Evolutionary conservation across 2,888 invertebrate species (phyloP).

Genomic region (Drosophila demipolita): DNA sequence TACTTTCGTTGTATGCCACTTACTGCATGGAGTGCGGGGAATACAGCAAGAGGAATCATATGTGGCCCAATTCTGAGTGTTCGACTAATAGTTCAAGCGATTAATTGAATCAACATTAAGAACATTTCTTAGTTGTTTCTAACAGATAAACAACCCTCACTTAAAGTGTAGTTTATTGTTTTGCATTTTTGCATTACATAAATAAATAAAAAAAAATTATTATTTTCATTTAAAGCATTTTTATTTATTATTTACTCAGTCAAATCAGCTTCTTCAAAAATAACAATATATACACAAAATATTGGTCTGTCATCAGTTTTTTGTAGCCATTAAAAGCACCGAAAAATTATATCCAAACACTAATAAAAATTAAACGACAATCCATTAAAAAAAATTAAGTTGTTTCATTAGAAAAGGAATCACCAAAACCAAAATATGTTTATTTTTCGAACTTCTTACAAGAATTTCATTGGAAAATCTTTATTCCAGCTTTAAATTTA

Average conservation of each 20-base stretch:
- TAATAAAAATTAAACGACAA: not conserved
- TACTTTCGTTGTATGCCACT: not conserved
- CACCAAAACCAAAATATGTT: not conserved
- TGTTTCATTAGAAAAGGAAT: not conserved
- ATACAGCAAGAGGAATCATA: not conserved
- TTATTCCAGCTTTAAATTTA: not conserved
- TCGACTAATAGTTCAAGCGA: not conserved
- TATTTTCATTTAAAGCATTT: not conserved
- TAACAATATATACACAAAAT: not conserved
- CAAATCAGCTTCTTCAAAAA: not conserved
- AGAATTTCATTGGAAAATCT: not conserved
- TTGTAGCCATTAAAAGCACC: not conserved
- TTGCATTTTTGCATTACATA: not conserved
- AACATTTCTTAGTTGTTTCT: not conserved
- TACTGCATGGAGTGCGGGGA: not conserved
- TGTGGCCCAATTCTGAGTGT: not conserved
- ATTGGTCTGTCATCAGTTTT: not conserved
- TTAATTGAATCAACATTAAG: not conserved
- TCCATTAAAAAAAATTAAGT: not conserved
- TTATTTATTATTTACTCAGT: not conserved
- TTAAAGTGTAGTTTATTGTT: not conserved
- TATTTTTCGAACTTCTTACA: not conserved
- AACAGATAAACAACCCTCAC: not conserved
- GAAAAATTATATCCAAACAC: not conserved
- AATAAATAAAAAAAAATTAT: not conserved